A percentile compares a stretch with the other conserved stretches of the same genome.
Conservation (phyloP, 2,888 invertebrate species). For the Monochamus alternatus region DNA sequence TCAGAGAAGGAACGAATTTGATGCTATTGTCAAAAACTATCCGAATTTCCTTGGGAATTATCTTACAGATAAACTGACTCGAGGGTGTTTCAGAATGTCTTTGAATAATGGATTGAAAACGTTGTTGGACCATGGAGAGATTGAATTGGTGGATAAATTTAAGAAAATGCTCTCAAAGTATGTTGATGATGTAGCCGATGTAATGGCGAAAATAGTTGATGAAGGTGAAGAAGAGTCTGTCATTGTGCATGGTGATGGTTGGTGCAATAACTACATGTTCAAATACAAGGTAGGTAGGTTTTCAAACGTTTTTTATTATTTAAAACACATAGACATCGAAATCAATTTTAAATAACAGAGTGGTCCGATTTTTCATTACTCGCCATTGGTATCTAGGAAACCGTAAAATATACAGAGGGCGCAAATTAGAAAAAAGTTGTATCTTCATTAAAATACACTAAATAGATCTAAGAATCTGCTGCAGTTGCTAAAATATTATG, state of each 20-base stretch:
- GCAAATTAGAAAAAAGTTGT: no score
- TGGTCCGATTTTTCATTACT: no score
- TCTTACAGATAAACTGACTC: not conserved
- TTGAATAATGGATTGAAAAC: constrained; percentile 15
- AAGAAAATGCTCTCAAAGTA: constrained; percentile 26
- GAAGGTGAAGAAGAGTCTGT: constrained; percentile 42
- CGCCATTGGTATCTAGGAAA: no score
- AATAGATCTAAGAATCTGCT: no score
- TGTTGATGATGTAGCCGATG: constrained; percentile 11
- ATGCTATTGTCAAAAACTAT: not conserved
- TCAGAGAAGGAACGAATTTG: constrained; percentile 42
- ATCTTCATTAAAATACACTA: no score
- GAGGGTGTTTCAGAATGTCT: not conserved
- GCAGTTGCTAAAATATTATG: no score
- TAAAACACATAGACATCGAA: no score
- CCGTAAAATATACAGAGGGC: no score
- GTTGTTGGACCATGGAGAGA: constrained; percentile 29
- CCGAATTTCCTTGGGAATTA: not conserved
- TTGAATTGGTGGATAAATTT: constrained; percentile 34
- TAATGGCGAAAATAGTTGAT: constrained; percentile 28
- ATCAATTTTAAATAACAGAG: no score
- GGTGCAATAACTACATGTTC: constrained; percentile 53
- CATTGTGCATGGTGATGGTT: constrained; percentile 52
- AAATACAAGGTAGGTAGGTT: constrained; percentile 49
- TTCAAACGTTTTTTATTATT: no score